Evolutionary conservation across 1,140 invertebrate species (phyloP).

Genomic region (Drosophila prosaltans): DNA sequence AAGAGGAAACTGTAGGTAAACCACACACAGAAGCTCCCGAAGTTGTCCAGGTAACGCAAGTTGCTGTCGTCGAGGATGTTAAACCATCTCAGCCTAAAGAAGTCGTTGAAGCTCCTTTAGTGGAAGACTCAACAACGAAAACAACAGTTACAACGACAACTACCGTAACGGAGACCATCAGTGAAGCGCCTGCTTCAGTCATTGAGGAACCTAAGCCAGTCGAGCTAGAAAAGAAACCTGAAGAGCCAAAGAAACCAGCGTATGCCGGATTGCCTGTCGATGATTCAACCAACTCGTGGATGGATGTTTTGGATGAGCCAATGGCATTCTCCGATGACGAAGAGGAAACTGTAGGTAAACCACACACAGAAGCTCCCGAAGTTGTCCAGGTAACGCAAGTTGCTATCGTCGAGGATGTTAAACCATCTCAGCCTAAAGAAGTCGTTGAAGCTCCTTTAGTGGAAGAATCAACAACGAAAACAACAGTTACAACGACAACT

Average conservation of each 20-base stretch:
- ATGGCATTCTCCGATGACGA: conserved; percentile 84
- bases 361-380: background rate
- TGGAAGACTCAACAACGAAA: background rate
- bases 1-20: too few species aligned
- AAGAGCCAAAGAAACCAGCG: conserved; percentile 55
- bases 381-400: background rate
- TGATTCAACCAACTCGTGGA: conserved; percentile 72
- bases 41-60: too few species aligned
- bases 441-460: conserved; percentile 3
- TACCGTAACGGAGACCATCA: conserved; percentile 38
- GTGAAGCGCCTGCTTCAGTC: background rate
- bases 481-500: conserved; percentile 32
- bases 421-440: background rate
- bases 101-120: conserved; percentile 3
- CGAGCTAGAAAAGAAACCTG: conserved; percentile 25
- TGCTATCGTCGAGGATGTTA: background rate
- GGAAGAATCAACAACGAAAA: conserved; percentile 18
- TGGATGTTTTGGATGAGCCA: conserved; percentile 84
- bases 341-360: conserved; percentile 52
- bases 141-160: conserved; percentile 33
- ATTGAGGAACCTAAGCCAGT: conserved; percentile 19
- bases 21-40: background rate
- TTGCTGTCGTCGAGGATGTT: background rate
- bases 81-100: background rate
- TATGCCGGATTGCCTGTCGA: conserved; percentile 80